phyloP scores from a whole-genome alignment of 2,113 vertebrate species.

The Hippoglossus stenolepis region DNA sequence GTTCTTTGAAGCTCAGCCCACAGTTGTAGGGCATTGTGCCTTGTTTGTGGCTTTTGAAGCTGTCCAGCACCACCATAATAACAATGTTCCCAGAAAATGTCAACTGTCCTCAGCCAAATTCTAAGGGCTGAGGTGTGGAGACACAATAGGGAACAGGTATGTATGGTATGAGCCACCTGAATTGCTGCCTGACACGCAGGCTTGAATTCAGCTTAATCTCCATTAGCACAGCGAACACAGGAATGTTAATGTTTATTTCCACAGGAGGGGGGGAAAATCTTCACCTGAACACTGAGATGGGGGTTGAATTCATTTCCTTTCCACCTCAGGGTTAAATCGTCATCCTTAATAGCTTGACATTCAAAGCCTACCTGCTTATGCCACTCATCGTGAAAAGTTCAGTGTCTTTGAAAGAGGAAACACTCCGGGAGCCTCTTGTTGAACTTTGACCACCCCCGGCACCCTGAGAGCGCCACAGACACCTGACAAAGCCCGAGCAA shows the following conservation, averaged over 20 bases:
- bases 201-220: conserved; percentile 77
- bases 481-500: conserved; percentile 42
- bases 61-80: conserved; percentile 62
- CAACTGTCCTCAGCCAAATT: conserved; percentile 55
- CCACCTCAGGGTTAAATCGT: conserved; percentile 27
- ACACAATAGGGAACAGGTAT: conserved; percentile 77
- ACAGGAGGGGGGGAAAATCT: conserved; percentile 27
- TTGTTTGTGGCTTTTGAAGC: conserved; percentile 58
- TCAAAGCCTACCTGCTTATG: conserved; percentile 35
- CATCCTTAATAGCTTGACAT: conserved; percentile 35
- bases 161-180: conserved; percentile 82
- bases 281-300: conserved; percentile 39
- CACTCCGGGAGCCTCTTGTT: conserved; percentile 36
- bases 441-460: conserved; percentile 54
- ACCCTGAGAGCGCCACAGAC: conserved; percentile 43
- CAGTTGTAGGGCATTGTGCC: conserved; percentile 24
- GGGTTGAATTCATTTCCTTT: conserved; percentile 45
- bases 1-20: conserved; percentile 53
- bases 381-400: conserved; percentile 39
- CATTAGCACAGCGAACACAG: conserved; percentile 65
- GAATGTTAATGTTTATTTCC: conserved; percentile 79
- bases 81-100: conserved; percentile 64
- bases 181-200: conserved; percentile 75
- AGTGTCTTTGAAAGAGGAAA: conserved; percentile 46
- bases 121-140: conserved; percentile 55